Conservation (phyloP, 1,140 invertebrate genomes). For the Drosophila persimilis region DNA sequence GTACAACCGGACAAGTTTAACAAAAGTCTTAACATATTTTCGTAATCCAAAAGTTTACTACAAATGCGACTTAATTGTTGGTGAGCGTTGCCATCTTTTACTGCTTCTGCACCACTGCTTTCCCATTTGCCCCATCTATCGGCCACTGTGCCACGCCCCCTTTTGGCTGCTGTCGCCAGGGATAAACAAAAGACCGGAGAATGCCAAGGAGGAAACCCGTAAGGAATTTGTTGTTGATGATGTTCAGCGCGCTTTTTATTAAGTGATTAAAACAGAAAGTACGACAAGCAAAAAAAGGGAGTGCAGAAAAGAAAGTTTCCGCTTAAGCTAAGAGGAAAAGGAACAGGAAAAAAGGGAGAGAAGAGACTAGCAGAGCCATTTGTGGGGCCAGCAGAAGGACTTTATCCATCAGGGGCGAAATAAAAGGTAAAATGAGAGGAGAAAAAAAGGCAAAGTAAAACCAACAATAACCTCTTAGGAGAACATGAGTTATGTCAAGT, state of each 20-base stretch:
- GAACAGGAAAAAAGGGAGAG: background rate
- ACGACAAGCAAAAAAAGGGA: constrained; percentile 28
- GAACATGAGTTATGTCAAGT: too few species aligned
- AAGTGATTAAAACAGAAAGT: constrained; percentile 63
- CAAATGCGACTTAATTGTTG: constrained; percentile 80
- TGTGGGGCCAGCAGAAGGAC: background rate
- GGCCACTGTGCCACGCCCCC: background rate
- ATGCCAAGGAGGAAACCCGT: constrained; percentile 27
- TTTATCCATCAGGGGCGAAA: background rate
- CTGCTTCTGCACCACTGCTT: constrained; percentile 8
- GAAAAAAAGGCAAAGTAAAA: background rate
- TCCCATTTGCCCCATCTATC: background rate
- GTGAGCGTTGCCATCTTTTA: constrained; percentile 46
- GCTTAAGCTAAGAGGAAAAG: constrained; percentile 16
- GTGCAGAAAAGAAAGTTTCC: constrained; percentile 17
- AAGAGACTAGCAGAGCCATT: constrained; percentile 14
- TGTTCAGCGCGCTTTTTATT: constrained; percentile 63
- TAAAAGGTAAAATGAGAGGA: background rate
- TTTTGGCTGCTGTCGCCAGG: constrained; percentile 8
- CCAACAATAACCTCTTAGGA: too few species aligned
- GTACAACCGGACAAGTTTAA: constrained; percentile 71
- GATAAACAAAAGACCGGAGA: constrained; percentile 49
- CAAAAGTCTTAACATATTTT: constrained; percentile 80
- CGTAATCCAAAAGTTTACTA: constrained; percentile 75
- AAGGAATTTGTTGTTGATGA: constrained; percentile 62